Evolutionary conservation across 30 jellyfish, hydroid and myxozoan species (phyloP), one percentile per base, ranked within the genome.

Genomic region (Clytia hemisphaerica): DNA sequence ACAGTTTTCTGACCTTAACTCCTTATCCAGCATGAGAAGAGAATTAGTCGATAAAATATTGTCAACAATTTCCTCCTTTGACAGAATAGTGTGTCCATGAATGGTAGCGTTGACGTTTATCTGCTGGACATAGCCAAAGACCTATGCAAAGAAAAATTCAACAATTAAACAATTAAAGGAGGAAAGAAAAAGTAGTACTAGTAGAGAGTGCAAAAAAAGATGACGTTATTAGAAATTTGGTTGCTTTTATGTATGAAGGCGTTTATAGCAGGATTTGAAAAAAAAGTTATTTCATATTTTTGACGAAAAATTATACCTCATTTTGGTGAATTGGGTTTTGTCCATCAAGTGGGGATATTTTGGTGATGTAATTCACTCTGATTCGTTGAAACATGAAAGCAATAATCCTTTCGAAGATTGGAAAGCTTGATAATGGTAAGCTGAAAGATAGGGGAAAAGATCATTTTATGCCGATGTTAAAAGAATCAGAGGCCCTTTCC

Each of bases 361-460:
- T 74, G 26, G 94, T 86, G 42, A 57, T 64, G 83, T 89, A 89
- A 18, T 89, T 82, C 50, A 82, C 80, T 63, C 65, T 80, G 37
- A 89, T 76, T 61, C 98, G 75, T 29, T 89, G 95, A 77, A 89
- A 86, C 61, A 86, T 27, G 44, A 89, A 89, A 35, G 98, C 80
- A 29, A 91, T 83, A 25, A 91, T 81, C 84, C 82, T 76, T 61
- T 89, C 94, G 58, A 89, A 82, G 29, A 76, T 79, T 16, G 98
- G 94, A 67, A 75, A 80, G 76, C 94, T 89, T 27, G 76, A 51
- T 3, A 89, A 72, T 24, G 98, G 98, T 19, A 89, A 74, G 63
- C 98, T 89, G 44, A 27, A 68, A 46, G 50, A 38, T 33, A 7
- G 53, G 48, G 25, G 48, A 22, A 37, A 12, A 38, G 14, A 32